Evolutionary conservation across 2,797 vertebrate species (phyloP).

Genomic region (Chelmon rostratus): DNA sequence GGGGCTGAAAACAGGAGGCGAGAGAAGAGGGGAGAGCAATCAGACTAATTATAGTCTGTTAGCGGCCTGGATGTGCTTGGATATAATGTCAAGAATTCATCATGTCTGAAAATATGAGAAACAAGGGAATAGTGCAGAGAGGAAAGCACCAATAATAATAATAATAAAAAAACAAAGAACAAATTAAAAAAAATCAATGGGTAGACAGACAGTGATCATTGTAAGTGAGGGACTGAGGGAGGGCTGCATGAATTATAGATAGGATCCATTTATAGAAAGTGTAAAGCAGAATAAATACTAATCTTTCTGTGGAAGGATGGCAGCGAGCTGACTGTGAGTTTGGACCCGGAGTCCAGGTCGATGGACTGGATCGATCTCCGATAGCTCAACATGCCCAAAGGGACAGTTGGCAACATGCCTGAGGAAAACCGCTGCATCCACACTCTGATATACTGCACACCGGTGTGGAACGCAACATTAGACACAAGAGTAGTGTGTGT

Average conservation of each 20-base stretch:
- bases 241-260: conserved; percentile 45
- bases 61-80: background rate
- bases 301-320: conserved; percentile 14
- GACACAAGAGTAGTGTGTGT: background rate
- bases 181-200: conserved; percentile 2
- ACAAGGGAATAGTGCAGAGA: background rate
- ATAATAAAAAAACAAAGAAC: background rate
- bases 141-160: too few relatives aligned
- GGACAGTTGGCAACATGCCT: conserved; percentile 47
- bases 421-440: conserved; percentile 31
- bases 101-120: background rate
- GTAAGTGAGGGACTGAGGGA: background rate
- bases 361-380: conserved; percentile 54
- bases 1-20: background rate
- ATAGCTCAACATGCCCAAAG: conserved; percentile 51
- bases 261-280: conserved; percentile 36
- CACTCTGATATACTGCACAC: conserved; percentile 16
- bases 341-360: conserved; percentile 45
- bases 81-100: background rate
- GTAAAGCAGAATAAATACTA: conserved; percentile 32
- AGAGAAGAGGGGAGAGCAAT: conserved; percentile 1
- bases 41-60: conserved; percentile 9
- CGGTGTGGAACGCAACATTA: conserved; percentile 23
- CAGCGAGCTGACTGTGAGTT: conserved; percentile 40
- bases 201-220: conserved; percentile 10